Evolutionary conservation across 2,888 invertebrate species (phyloP).

Genomic region (Diploptera punctata): DNA sequence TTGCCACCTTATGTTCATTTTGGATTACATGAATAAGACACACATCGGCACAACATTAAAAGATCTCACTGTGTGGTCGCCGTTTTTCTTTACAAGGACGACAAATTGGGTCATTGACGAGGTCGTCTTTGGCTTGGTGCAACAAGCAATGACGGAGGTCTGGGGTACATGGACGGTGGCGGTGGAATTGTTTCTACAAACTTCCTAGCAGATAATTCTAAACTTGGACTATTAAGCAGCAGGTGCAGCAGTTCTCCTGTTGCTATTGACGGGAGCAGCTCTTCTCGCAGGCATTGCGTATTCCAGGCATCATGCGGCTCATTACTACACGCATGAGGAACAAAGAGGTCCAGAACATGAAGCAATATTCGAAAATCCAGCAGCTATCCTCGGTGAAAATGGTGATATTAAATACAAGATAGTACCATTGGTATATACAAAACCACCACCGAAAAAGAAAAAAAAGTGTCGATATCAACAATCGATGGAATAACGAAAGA

Average conservation of each 20-base stretch:
- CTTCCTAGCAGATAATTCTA: slow-evolving; percentile 60
- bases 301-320: slow-evolving; percentile 71
- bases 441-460: slow-evolving; percentile 39
- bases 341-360: slow-evolving; percentile 56
- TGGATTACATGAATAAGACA: slow-evolving; percentile 63
- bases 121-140: slow-evolving; percentile 56
- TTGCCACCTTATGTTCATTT: slow-evolving; percentile 66
- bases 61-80: slow-evolving; percentile 63
- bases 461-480: slow-evolving; percentile 46
- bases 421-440: slow-evolving; percentile 34
- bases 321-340: slow-evolving; percentile 83
- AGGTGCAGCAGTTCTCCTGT: slow-evolving; percentile 63
- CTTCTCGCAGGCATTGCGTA: slow-evolving; percentile 63
- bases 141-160: slow-evolving; percentile 61
- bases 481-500: slow-evolving; percentile 49
- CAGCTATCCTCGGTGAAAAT: slow-evolving; percentile 56
- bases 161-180: slow-evolving; percentile 52
- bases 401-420: slow-evolving; percentile 56
- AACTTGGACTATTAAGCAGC: slow-evolving; percentile 62
- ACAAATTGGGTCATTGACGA: slow-evolving; percentile 52
- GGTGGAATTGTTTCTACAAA: slow-evolving; percentile 40
- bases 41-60: slow-evolving; percentile 58
- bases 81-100: slow-evolving; percentile 63
- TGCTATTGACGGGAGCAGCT: slow-evolving; percentile 54
- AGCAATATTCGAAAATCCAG: slow-evolving; percentile 55